phyloP scores from a whole-genome alignment of 2,797 vertebrate genomes.

The Apodemus agrarius region DNA sequence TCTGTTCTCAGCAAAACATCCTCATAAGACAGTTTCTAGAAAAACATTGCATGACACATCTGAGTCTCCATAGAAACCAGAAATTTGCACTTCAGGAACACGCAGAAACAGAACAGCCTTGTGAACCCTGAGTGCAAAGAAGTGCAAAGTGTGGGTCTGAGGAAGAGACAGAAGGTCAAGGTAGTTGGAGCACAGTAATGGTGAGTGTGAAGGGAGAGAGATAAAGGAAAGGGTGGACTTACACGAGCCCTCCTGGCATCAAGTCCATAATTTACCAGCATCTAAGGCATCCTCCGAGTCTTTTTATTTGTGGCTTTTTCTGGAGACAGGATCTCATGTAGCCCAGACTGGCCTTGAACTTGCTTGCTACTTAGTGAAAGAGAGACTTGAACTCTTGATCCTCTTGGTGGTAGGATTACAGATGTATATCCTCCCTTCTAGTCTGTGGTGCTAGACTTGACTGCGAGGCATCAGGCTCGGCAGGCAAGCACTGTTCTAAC shows the following conservation, averaged over 20 bases:
- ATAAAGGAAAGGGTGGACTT: not conserved
- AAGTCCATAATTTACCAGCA: too few species aligned
- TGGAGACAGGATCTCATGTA: too few species aligned
- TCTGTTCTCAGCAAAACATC: not conserved
- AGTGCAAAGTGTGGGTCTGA: too few species aligned
- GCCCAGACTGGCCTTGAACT: not conserved
- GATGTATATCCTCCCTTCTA: not conserved
- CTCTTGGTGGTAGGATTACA: not conserved
- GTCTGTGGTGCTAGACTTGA: too few species aligned
- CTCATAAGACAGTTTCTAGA: not conserved
- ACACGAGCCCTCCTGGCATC: not conserved
- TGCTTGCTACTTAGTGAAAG: not conserved
- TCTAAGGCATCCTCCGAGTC: not conserved
- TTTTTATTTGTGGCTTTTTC: not conserved
- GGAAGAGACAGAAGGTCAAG: not conserved
- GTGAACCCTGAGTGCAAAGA: not conserved
- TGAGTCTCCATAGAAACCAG: not conserved
- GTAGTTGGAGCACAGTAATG: too few species aligned
- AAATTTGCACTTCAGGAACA: not conserved
- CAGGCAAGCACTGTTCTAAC: not conserved
- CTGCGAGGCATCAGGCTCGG: too few species aligned
- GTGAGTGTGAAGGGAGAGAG: too few species aligned
- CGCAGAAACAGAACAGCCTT: not conserved
- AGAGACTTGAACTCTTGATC: not conserved
- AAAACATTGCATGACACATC: not conserved